Percentiles rank a stretch among this genome's conserved stretches.
Conservation (phyloP, 2,113 vertebrate species). For the Nematolebias whitei region DNA sequence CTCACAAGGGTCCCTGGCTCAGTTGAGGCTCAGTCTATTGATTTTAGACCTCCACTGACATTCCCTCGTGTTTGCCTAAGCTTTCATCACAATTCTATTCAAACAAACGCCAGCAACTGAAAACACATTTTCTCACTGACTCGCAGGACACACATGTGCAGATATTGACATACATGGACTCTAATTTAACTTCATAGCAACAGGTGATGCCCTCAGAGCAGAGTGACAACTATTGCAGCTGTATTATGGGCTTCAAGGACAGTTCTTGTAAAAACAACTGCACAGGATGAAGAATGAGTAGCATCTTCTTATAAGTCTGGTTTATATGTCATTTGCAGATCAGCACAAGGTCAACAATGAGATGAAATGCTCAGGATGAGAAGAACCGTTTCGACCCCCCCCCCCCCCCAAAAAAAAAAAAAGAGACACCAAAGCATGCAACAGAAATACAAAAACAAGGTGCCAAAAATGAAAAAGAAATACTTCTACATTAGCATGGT, state of each 20-base stretch:
- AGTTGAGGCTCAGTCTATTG: constrained; percentile 66
- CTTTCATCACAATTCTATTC: constrained; percentile 73
- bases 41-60: constrained; percentile 77
- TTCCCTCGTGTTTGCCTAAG: constrained; percentile 75
- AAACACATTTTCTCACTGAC: constrained; percentile 74
- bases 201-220: constrained; percentile 63
- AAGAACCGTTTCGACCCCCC: too few species aligned
- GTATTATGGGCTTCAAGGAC: constrained; percentile 25
- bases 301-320: too few species aligned
- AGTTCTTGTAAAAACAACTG: constrained; percentile 45
- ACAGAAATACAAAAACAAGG: too few species aligned
- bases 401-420: too few species aligned
- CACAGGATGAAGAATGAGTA: constrained; percentile 13
- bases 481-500: too few species aligned
- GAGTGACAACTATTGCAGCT: constrained; percentile 24
- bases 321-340: too few species aligned
- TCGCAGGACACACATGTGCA: constrained; percentile 12
- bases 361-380: too few species aligned
- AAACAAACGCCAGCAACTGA: constrained; percentile 78
- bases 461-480: too few species aligned
- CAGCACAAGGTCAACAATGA: too few species aligned
- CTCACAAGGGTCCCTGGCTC: constrained; percentile 52
- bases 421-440: too few species aligned
- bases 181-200: constrained; percentile 58
- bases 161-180: constrained; percentile 1